Evolutionary conservation across 2,797 vertebrate genomes (phyloP).

Genomic region (Phataginus tricuspis): DNA sequence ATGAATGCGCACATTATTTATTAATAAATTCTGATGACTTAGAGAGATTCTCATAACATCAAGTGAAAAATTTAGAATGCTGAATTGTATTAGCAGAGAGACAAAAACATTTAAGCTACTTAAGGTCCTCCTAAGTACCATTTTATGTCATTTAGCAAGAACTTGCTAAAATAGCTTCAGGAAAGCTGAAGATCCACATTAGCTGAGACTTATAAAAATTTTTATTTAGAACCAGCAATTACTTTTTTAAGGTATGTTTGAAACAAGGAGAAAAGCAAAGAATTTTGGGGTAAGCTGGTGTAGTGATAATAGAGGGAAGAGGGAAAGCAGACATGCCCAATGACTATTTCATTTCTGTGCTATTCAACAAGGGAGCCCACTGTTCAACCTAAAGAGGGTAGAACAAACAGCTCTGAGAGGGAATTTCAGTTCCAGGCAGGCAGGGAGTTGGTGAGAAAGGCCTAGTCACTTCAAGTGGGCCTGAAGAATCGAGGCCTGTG

Average conservation of each 20-base stretch:
- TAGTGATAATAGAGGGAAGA: background rate
- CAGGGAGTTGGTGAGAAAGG: background rate
- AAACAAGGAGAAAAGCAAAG: background rate
- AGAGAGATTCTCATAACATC: background rate
- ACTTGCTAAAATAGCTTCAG: background rate
- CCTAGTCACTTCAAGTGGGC: background rate
- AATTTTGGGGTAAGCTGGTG: background rate
- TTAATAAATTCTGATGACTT: background rate
- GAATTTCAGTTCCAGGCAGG: background rate
- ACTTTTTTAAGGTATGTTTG: constrained; percentile 8
- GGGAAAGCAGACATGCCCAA: background rate
- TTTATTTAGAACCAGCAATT: background rate
- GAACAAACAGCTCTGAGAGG: background rate
- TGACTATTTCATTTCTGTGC: background rate
- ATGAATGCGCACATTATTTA: background rate
- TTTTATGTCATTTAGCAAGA: background rate
- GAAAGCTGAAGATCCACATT: background rate
- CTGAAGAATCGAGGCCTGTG: background rate
- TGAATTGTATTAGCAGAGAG: background rate
- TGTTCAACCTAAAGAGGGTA: background rate
- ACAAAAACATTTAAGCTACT: background rate
- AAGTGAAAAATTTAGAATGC: constrained; percentile 2
- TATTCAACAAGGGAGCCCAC: background rate
- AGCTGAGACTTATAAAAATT: background rate
- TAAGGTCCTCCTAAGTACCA: background rate